phyloP scores from a whole-genome alignment of 2,113 vertebrate genomes.

The Suricata suricatta region DNA sequence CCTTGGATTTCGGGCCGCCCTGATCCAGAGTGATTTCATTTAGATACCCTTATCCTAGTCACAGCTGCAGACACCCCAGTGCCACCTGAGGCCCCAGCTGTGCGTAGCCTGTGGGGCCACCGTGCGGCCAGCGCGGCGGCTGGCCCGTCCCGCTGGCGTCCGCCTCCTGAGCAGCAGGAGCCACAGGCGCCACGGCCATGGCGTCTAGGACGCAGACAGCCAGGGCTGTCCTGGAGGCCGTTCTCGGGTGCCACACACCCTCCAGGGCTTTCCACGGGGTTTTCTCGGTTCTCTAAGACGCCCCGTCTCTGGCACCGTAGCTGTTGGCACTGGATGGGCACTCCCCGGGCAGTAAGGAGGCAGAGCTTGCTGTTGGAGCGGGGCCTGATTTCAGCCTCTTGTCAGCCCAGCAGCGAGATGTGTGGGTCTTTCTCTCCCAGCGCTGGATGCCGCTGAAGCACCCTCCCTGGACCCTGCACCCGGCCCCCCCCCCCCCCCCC shows the following conservation, averaged over 20 bases:
- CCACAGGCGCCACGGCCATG: not conserved
- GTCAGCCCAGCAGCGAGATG: not conserved
- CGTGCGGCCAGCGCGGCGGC: not conserved
- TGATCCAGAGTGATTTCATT: not conserved
- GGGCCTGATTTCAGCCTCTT: not conserved
- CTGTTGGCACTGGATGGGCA: not conserved
- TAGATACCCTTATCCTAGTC: not conserved
- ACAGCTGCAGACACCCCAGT: not conserved
- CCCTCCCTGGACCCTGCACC: not conserved
- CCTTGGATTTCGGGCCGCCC: not conserved
- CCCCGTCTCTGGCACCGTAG: not conserved
- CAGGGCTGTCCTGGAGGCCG: not conserved
- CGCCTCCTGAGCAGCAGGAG: not conserved
- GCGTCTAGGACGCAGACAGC: not conserved
- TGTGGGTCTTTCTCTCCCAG: not conserved
- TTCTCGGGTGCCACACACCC: not conserved
- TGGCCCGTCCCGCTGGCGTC: not conserved
- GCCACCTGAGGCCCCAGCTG: not conserved
- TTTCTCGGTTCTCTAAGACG: not conserved
- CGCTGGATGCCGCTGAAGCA: no score
- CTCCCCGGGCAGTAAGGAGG: not conserved
- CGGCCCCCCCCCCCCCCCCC: not conserved
- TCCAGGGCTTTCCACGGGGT: not conserved
- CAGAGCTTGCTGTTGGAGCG: not conserved
- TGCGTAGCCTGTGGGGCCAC: not conserved